Base-by-base conservation (phyloP, 2,888 invertebrate genomes). In the Vanessa cardui region DNA sequence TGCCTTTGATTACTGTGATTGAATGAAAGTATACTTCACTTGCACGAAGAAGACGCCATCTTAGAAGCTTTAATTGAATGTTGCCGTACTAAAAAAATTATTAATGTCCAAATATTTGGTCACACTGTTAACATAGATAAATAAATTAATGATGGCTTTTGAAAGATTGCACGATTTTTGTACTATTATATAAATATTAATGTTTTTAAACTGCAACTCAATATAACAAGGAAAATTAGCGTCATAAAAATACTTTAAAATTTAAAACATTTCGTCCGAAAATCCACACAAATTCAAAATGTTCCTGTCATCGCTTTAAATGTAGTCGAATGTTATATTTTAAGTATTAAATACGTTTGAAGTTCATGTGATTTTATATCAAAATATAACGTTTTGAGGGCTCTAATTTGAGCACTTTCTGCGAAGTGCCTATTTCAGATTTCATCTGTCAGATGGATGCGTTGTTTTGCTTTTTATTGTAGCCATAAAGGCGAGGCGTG, bases 381-480 rank as follows among this genome's bases (percentile, higher is more conserved):
- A 62, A 54, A 62, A 59, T 67, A 59, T 31, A 75, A 69, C 75
- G 73, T 79, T 77, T 76, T 76, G 74, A 73, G 74, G 71, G 76
- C 74, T 56, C 58, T 60, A 64, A 64, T 39, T 39, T 39, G 39
- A 12, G 39, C 39, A 39, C 39, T 71, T 60, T 54, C 58, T 64
- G 66, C 52, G 75, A 82, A 83, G 65, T 82, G 78, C 80, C 84
- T 80, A 83, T 86, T 87, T 76, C 80, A 85, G 84, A 85, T 86
- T 85, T 87, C 88, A 89, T 90, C 84, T 82, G 83, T 80, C 80
- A 84, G 82, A 88, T 86, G 88, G 85, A 85, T 86, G 86, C 80
- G 86, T 85, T 88, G 84, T 84, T 87, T 86, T 85, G 86, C 82
- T 84, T 88, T 89, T 90, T 89, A 89, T 88, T 84, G 81, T 82